A percentile compares a stretch with the other conserved stretches of the same genome.
Evolutionary conservation across 2,888 invertebrate species (phyloP).

Genomic region (Corythucha ciliata): DNA sequence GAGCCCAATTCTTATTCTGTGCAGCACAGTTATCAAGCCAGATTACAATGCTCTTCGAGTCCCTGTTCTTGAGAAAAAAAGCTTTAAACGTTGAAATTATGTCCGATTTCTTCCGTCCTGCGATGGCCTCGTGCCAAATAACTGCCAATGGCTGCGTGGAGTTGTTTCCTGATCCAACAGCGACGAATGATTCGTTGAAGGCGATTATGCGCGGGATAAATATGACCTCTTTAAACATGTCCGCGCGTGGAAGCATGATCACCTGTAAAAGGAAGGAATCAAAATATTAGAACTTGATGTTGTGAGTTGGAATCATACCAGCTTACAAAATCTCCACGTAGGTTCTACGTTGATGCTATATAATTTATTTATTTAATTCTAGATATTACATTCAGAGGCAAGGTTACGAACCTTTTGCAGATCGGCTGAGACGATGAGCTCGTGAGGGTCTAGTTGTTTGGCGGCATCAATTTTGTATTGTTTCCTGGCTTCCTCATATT

Average conservation of each 20-base stretch:
- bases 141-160: conserved; percentile 9
- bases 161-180: no score
- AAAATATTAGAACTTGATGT: no score
- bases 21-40: conserved; percentile 28
- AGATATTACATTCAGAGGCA: no score
- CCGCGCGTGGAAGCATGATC: conserved; percentile 27
- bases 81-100: conserved; percentile 28
- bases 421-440: conserved; percentile 20
- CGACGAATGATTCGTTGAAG: conserved; percentile 30
- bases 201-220: conserved; percentile 25
- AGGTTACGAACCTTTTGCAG: conserved; percentile 18
- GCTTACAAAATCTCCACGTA: no score
- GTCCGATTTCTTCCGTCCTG: conserved; percentile 22
- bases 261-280: no score
- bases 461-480: conserved; percentile 13
- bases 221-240: conserved; percentile 27
- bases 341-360: no score
- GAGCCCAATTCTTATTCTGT: conserved; percentile 14
- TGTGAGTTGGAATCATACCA: no score
- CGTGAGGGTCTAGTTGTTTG: neutral
- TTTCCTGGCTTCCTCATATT: conserved; percentile 2
- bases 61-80: conserved; percentile 27
- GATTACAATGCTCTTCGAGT: conserved; percentile 28
- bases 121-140: conserved; percentile 30
- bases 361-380: no score